Evolutionary conservation across 2,113 vertebrate genomes (phyloP).

Genomic region (Dinomys branickii): DNA sequence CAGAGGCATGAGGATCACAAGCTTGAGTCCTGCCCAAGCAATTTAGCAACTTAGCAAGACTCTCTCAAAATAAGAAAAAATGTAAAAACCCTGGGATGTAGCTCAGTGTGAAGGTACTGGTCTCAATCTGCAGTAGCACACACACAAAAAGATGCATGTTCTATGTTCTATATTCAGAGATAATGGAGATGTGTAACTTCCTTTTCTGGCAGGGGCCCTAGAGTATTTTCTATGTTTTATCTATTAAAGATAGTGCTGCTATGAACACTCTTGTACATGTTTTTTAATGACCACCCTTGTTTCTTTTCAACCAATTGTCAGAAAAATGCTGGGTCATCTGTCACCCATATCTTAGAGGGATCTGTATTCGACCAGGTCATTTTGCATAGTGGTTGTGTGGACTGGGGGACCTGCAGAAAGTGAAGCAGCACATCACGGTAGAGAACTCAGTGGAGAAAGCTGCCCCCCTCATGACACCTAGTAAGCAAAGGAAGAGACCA

Average conservation of each 20-base stretch:
- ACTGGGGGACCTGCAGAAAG: neutral
- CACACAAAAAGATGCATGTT: neutral
- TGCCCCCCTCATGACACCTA: neutral
- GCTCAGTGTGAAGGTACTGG: neutral
- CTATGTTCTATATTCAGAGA: neutral
- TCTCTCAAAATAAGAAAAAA: neutral
- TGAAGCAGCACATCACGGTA: neutral
- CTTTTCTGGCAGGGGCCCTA: neutral
- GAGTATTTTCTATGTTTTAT: neutral
- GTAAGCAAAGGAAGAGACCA: neutral
- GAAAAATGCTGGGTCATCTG: neutral
- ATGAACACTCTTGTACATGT: neutral
- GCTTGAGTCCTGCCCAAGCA: neutral
- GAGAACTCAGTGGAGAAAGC: neutral
- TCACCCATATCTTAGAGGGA: neutral
- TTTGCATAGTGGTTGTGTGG: neutral
- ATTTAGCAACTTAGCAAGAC: neutral
- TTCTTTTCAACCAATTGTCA: neutral
- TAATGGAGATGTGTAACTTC: neutral
- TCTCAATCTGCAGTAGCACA: neutral
- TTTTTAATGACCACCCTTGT: neutral
- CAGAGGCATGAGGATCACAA: neutral
- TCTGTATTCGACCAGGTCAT: neutral
- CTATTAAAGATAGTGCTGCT: neutral
- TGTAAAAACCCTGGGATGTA: neutral